These are phyloP conservation scores for Burhinus bistriatus DNA, from an alignment of 2,113 vertebrate species.

Conservation along the genomic window DNA sequence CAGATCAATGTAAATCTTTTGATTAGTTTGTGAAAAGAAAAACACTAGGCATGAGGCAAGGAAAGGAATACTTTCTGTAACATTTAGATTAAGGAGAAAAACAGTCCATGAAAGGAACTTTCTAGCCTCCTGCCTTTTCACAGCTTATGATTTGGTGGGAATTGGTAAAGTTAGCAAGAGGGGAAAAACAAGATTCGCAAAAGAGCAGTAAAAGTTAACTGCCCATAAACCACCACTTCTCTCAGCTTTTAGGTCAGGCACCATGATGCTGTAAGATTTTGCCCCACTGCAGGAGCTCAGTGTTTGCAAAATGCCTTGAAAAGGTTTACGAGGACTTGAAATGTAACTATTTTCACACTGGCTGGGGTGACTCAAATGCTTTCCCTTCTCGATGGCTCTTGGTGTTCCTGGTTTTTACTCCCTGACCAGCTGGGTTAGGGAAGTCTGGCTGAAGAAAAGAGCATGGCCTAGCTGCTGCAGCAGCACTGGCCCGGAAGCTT, in stretches of 20 bases:
- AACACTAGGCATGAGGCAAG: neutral
- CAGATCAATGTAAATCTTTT: conserved; percentile 17
- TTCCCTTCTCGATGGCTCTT: neutral
- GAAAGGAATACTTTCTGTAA: neutral
- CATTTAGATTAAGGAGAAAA: neutral
- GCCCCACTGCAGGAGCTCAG: conserved; percentile 9
- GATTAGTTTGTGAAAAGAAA: neutral
- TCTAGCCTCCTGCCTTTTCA: neutral
- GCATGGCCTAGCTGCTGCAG: neutral
- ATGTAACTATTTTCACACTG: conserved; percentile 9
- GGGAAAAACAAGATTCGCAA: neutral
- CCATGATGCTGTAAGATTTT: conserved; percentile 15
- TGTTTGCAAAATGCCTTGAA: conserved; percentile 12
- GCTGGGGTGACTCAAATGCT: neutral
- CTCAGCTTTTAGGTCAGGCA: conserved; percentile 28
- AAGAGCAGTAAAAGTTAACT: conserved; percentile 64
- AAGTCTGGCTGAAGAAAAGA: neutral
- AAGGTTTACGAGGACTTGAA: conserved; percentile 31
- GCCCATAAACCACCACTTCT: conserved; percentile 30
- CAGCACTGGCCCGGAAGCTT: neutral
- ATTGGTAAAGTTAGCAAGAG: neutral
- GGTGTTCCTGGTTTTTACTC: neutral
- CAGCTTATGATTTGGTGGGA: neutral
- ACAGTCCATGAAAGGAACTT: neutral
- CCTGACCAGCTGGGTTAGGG: neutral